phyloP scores from a whole-genome alignment of 2,888 invertebrate genomes.

The Platycheirus rosarum region DNA sequence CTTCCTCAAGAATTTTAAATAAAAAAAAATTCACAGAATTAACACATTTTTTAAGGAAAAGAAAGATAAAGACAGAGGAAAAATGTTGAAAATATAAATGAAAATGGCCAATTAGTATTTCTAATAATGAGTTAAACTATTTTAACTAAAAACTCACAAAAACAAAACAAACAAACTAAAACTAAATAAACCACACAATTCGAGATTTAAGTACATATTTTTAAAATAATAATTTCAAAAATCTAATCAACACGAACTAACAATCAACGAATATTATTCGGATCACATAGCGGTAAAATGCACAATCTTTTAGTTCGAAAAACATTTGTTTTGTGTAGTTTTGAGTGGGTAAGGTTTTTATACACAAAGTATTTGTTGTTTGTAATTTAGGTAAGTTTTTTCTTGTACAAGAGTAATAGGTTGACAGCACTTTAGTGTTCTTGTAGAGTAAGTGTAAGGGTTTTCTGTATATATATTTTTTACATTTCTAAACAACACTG shows the following conservation, averaged over 20 bases:
- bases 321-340: slow-evolving; percentile 34
- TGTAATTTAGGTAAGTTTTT: neutral
- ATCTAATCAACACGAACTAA: slow-evolving; percentile 71
- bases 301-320: slow-evolving; percentile 51
- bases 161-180: neutral
- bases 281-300: slow-evolving; percentile 72
- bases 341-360: slow-evolving; percentile 21
- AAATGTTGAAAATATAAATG: slow-evolving; percentile 13
- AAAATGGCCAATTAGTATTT: slow-evolving; percentile 55
- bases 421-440: slow-evolving; percentile 58
- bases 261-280: slow-evolving; percentile 71
- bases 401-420: slow-evolving; percentile 24
- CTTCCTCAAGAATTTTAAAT: slow-evolving; percentile 54
- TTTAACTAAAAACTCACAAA: slow-evolving; percentile 13
- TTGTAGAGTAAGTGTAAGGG: slow-evolving; percentile 59
- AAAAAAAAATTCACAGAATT: neutral
- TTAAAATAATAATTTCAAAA: slow-evolving; percentile 33
- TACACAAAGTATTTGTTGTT: slow-evolving; percentile 27
- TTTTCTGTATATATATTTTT: slow-evolving; percentile 46
- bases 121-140: slow-evolving; percentile 6
- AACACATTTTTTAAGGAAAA: slow-evolving; percentile 40
- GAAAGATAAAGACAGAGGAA: slow-evolving; percentile 42
- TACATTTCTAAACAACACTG: slow-evolving; percentile 70
- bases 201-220: slow-evolving; percentile 18
- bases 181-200: slow-evolving; percentile 13